Evolutionary conservation across 2,888 invertebrate species (phyloP), one percentile per base, ranked within the genome.

Genomic region (Malthinus flaveolus): DNA sequence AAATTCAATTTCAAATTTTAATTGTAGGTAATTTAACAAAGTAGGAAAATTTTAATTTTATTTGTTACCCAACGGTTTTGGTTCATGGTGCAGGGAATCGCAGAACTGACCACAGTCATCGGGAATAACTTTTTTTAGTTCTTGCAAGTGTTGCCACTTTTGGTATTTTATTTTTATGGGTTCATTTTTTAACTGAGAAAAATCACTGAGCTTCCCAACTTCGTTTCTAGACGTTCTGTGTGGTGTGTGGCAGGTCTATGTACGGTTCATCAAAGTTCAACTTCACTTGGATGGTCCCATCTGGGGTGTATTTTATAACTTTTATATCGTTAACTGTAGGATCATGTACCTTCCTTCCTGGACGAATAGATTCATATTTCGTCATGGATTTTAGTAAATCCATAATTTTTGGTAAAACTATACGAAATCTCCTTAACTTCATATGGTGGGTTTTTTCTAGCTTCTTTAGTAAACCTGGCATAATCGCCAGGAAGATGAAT

Each of bases 121-220:
- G 11, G 32, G 46, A 32, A 46, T 23, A 10, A 46, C 32, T 23
- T 31, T 3, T 12, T 46, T 31, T 46, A 46, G 32, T n/a, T 46
- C 32, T 32, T 46, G 46, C 10, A 46, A 7, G 46, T 46, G 31
- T 32, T 46, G 23, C 46, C 31, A 46, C 12, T 46, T 45, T 45
- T 15, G 8, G 31, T n/a, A 9, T 31, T 45, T 45, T 23, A 45
- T 45, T 15, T 45, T 45, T 45, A 45, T 45, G 9, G 31, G 31
- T 32, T 32, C 46, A 32, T 46, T 46, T 32, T 32, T 9, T 32
- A 46, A 11, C 32, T n/a, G 46, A 10, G 32, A 32, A 32, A 32
- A 32, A 32, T 8, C 33, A 9, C 7, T 33, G n/a, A 11, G 36
- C 11, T 35, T 35, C 3, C 31, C 32, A 32, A 10, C 10, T 46